Conservation (phyloP, 1,140 invertebrate species). For the Penaeus vannamei region DNA sequence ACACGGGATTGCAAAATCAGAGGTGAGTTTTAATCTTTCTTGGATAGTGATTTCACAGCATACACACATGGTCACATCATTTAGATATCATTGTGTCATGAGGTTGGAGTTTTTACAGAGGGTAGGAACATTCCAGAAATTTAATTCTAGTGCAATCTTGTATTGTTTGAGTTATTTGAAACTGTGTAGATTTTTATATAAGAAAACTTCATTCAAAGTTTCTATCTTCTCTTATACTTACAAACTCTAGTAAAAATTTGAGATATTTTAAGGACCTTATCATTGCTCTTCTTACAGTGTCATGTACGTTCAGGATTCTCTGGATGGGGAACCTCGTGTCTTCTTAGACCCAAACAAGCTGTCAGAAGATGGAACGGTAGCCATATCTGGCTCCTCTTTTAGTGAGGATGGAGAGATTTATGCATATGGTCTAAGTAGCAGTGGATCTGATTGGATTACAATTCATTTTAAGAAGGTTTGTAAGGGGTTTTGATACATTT, state of each 20-base stretch:
- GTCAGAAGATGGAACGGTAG: conserved; percentile 93
- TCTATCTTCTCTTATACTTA: neutral
- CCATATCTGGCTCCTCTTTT: conserved; percentile 84
- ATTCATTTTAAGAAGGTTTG: conserved; percentile 86
- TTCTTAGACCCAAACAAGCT: conserved; percentile 96
- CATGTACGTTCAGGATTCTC: conserved; percentile 88
- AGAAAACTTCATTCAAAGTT: no score
- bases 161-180: no score
- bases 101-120: no score
- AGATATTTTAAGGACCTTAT: conserved; percentile 41
- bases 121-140: no score
- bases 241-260: neutral
- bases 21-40: conserved; percentile 76
- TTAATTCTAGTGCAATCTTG: no score
- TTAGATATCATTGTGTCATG: no score
- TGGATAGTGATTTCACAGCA: no score
- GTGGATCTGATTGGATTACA: conserved; percentile 96
- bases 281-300: conserved; percentile 79
- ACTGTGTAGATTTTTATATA: no score
- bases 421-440: conserved; percentile 92
- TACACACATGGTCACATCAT: no score
- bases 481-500: conserved; percentile 71
- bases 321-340: conserved; percentile 85
- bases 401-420: conserved; percentile 92
- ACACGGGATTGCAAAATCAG: conserved; percentile 97